Evolutionary conservation across 2,888 invertebrate genomes (phyloP).

Genomic region (Leptothorax acervorum): DNA sequence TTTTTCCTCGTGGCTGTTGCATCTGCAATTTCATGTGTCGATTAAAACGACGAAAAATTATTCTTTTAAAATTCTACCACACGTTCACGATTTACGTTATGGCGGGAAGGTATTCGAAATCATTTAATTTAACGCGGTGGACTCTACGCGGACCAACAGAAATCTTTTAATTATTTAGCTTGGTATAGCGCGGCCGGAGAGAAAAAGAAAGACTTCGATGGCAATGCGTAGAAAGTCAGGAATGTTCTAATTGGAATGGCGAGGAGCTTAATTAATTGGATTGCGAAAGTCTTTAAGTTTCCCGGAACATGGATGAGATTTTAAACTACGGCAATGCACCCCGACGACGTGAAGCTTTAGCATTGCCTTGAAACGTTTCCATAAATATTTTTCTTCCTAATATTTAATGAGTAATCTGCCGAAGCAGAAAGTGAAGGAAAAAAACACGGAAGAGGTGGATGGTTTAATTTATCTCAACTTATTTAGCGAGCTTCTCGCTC

Average conservation of each 20-base stretch:
- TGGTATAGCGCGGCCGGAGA: neutral
- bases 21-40: neutral
- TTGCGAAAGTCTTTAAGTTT: slow-evolving; percentile 53
- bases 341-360: slow-evolving; percentile 17
- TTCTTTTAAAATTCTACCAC: neutral
- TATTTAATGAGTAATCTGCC: slow-evolving; percentile 49
- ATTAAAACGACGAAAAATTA: neutral
- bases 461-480: slow-evolving; percentile 53
- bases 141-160: slow-evolving; percentile 10
- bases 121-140: slow-evolving; percentile 21
- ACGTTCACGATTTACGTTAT: slow-evolving; percentile 1
- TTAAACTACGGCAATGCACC: slow-evolving; percentile 31
- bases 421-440: neutral
- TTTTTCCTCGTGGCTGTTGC: neutral
- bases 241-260: slow-evolving; percentile 46
- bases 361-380: slow-evolving; percentile 30
- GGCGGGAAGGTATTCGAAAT: slow-evolving; percentile 16
- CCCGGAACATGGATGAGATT: slow-evolving; percentile 36
- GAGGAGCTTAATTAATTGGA: slow-evolving; percentile 52
- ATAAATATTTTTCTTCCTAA: slow-evolving; percentile 46
- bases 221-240: slow-evolving; percentile 39
- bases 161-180: slow-evolving; percentile 42
- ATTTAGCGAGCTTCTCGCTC: slow-evolving; percentile 36
- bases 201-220: slow-evolving; percentile 3
- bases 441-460: slow-evolving; percentile 8